Base-by-base conservation (phyloP, 1,140 invertebrate species). In the Nephotettix cincticeps region DNA sequence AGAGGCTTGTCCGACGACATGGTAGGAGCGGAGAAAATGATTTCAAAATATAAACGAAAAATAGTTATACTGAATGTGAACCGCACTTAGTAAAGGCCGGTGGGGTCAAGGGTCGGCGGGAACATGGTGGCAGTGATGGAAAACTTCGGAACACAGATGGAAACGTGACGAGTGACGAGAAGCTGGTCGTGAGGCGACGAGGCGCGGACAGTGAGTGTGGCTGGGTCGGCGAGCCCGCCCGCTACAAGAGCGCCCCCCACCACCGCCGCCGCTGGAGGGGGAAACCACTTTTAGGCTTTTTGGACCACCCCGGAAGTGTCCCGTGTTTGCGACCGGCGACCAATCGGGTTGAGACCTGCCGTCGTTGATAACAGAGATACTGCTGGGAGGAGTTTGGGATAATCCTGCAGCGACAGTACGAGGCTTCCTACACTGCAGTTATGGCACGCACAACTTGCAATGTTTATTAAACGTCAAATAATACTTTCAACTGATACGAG, bases 251-350 rank as follows among this genome's bases (percentile, higher is more conserved):
- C 56, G 23, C 25, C 21, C 56, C 21, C 56, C 4, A 21, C 47
- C 47, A 23, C 47, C 17, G 47, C 21, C 3, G 47, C 17, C 6
- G 47, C 17, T 51, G 47, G 47, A 51, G 47, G 47, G 47, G 47
- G 47, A 23, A 51, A n/a, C 47, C n/a, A 51, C 47, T 9, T 51
- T 51, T 51, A 51, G 47, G 47, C 47, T 51, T 51, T 51, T 51
- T 51, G 47, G 47, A 51, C 47, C 47, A 51, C 47, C 47, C 47
- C 47, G 47, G 47, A 51, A 51, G 47, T 51, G 47, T 51, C 47
- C 47, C 21, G 14, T 51, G 32, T 36, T 36, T 14, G 32, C 32
- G 32, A 14, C 32, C 32, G 32, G 32, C 32, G 32, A 36, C 32
- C 32, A 36, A 36, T 36, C 32, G 32, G 32, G 32, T 36, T 14